Evolutionary conservation across 1,140 invertebrate species (phyloP), one percentile per base, ranked within the genome.

Genomic region (Contarinia nasturtii): DNA sequence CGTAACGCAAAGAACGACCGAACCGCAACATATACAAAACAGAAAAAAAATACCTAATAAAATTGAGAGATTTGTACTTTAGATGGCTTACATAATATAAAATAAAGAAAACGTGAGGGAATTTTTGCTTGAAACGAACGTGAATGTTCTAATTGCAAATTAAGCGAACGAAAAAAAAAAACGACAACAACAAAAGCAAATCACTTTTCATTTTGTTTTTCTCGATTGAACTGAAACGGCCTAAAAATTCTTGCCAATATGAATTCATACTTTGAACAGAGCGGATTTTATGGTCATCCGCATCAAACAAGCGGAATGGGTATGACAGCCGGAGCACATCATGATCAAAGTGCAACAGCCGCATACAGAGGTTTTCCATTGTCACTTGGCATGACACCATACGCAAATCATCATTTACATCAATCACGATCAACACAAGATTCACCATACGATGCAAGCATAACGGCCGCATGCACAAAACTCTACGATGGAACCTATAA

Each of bases 211-310:
- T 27, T 27, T 27, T n/a, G n/a, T n/a, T n/a, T n/a, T n/a, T n/a
- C n/a, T 27, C 27, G 27, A 27, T 27, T 27, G 27, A 27, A 5
- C 27, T 27, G 10, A 27, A 27, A 27, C 27, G 27, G 27, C 27
- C 27, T 27, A 27, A 27, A 5, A 3, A 27, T 27, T 27, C 27
- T 27, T 27, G 27, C 47, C 65, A 75, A 69, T 70, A 92, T 91
- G 88, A 91, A 91, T 78, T 89, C 86, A 59, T 92, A 91, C 68
- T 93, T 91, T 66, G 87, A 91, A 69, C 87, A 90, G 71, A 80
- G 81, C 66, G 86, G 86, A 65, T 91, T 91, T 73, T 91, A 91
- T 69, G 86, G 86, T 49, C 77, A 82, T 55, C 86, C 87, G 66
- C 82, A 84, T 55, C 82, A 86, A 60, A 71, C 77, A 51, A 69